phyloP scores from a whole-genome alignment of 2,888 invertebrate genomes.

The Ethmia dodecea region DNA sequence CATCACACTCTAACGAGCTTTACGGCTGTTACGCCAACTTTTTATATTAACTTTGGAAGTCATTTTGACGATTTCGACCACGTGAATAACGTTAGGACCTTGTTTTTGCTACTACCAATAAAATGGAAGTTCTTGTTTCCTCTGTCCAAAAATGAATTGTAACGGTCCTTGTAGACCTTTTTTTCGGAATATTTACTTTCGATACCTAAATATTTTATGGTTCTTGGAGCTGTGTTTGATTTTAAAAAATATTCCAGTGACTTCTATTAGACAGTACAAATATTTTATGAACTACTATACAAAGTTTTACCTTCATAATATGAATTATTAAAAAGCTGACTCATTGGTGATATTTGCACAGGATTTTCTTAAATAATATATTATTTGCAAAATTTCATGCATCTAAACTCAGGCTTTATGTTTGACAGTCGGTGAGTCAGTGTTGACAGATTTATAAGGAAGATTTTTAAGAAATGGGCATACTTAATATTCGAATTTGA shows the following conservation, averaged over 20 bases:
- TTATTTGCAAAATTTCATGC: no score
- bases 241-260: no score
- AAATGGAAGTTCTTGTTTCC: not conserved
- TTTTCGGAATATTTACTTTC: not conserved
- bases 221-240: no score
- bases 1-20: conserved; percentile 28
- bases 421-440: not conserved
- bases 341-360: no score
- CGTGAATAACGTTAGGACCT: conserved; percentile 23
- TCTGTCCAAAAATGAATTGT: no score
- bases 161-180: not conserved
- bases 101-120: conserved; percentile 6
- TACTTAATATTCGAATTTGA: conserved; percentile 33
- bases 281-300: no score
- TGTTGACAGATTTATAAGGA: not conserved
- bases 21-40: conserved; percentile 28
- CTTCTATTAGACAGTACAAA: no score
- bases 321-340: no score
- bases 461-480: not conserved
- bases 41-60: conserved; percentile 31
- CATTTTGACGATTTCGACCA: conserved; percentile 25
- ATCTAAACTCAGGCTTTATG: no score
- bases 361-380: no score
- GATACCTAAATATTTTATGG: no score
- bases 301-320: no score